Evolutionary conservation across 2,797 vertebrate genomes (phyloP).

Genomic region (Sorex maritimensis): DNA sequence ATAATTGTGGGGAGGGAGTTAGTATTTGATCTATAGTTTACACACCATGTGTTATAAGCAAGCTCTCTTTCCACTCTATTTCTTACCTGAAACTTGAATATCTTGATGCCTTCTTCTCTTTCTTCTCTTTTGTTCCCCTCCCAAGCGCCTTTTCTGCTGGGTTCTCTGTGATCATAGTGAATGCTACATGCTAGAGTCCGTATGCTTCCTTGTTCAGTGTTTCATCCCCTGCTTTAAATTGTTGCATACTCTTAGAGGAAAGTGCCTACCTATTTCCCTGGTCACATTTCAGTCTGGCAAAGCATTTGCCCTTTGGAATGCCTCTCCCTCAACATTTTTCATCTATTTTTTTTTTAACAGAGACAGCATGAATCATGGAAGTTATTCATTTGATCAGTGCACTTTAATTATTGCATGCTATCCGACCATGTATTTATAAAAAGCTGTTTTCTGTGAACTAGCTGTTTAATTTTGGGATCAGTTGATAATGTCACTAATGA

Average conservation of each 20-base stretch:
- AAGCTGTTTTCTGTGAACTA: neutral
- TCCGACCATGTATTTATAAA: slow-evolving; percentile 7
- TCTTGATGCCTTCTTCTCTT: slow-evolving; percentile 5
- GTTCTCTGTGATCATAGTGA: slow-evolving; percentile 56
- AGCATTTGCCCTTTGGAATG: neutral
- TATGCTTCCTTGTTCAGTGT: neutral
- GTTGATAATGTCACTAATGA: slow-evolving; percentile 13
- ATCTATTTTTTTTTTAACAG: neutral
- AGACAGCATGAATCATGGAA: neutral
- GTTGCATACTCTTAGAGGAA: neutral
- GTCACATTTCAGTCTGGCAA: neutral
- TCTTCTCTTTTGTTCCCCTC: slow-evolving; percentile 3
- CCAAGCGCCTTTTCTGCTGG: slow-evolving; percentile 40
- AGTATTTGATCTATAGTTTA: neutral
- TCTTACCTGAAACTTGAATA: neutral
- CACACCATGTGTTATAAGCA: neutral
- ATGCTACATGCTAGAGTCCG: neutral
- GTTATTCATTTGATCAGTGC: slow-evolving; percentile 20
- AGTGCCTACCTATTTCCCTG: neutral
- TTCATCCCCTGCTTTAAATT: neutral
- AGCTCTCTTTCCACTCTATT: slow-evolving; percentile 32
- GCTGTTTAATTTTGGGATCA: neutral
- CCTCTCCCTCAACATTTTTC: neutral
- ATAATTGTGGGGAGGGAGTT: fast-evolving
- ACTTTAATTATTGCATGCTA: neutral